Percentiles rank a stretch among this genome's conserved stretches.
These are phyloP conservation scores for Lagocephalus sceleratus DNA, from an alignment of 2,797 vertebrate species.

Conservation along the genomic window DNA sequence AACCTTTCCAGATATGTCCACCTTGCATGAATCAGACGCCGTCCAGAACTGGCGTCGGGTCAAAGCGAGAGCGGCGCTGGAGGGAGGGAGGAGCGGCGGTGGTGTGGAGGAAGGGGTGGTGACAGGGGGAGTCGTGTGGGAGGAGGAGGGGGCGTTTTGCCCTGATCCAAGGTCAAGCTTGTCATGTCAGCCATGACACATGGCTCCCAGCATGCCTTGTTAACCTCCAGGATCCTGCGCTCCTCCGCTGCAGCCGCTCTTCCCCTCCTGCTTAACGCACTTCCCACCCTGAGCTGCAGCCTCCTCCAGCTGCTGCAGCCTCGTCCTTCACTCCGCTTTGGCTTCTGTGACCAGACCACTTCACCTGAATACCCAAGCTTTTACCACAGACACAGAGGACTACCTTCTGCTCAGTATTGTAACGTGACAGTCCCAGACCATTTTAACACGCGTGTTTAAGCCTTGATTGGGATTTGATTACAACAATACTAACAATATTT, in stretches of 20 bases:
- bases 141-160: slow-evolving; percentile 34
- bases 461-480: no score
- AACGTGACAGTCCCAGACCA: slow-evolving; percentile 41
- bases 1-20: no score
- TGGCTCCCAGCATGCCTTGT: slow-evolving; percentile 70
- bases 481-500: no score
- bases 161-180: slow-evolving; percentile 76
- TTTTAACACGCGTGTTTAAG: slow-evolving; percentile 51
- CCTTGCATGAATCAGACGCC: no score
- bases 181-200: slow-evolving; percentile 76
- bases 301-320: background rate
- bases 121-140: slow-evolving; percentile 14
- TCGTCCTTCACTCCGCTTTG: background rate
- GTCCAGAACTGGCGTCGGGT: no score
- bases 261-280: slow-evolving; percentile 22
- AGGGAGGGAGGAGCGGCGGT: slow-evolving; percentile 7
- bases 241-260: slow-evolving; percentile 22
- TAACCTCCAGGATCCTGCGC: slow-evolving; percentile 52
- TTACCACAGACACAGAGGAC: background rate
- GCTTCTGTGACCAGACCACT: no score
- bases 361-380: no score
- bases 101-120: slow-evolving; percentile 24
- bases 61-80: background rate
- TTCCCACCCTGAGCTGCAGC: background rate
- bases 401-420: slow-evolving; percentile 33